Base-by-base conservation (phyloP, 2,797 vertebrate genomes). In the Spinus olivaceus region DNA sequence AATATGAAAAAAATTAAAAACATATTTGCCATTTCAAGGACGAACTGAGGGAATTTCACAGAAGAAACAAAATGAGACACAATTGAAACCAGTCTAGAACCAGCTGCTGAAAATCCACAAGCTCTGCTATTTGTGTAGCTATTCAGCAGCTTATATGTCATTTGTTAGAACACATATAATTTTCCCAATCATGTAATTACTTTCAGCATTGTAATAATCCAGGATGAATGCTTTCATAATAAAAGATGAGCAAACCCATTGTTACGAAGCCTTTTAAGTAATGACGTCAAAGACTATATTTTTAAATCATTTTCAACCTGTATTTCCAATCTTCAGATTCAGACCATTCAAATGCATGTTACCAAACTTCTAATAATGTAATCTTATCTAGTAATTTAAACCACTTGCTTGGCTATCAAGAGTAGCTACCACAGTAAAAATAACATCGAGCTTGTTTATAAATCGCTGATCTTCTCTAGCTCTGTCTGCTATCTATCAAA, bases 191-290 rank as follows among this genome's bases (percentile, higher is more conserved):
- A 73, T 1, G 0, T 56, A 71, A 79, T 80, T 70, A 71, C 41
- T 78, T 94, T 72, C 49, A 76, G 54, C 71, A 79, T 50, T 51
- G 37, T 37, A 42, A 22, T 46, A 93, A 92, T 73, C 51, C 88
- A 44, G 14, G 35, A 88, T 33, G 8, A 86, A 73, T 5, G 7
- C 28, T 93, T 56, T 50, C 46, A 7, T 50, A 33, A 63, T 49
- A 67, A 17, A 32, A 23, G 17, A 70, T 22, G 28, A 53, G 30
- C n/a, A 84, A 81, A 37, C 8, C 20, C 32, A 10, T 4, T 35
- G 37, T 12, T 49, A 59, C 13, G 30, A 54, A 49, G 14, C 11
- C 22, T 56, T 92, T 63, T 12, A 66, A 64, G 19, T 20, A 90
- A 71, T 17, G 8, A 12, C 1, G 3, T 44, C n/a, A 24, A 22